phyloP scores from a whole-genome alignment of 2,797 vertebrate species.

The Helostoma temminkii region DNA sequence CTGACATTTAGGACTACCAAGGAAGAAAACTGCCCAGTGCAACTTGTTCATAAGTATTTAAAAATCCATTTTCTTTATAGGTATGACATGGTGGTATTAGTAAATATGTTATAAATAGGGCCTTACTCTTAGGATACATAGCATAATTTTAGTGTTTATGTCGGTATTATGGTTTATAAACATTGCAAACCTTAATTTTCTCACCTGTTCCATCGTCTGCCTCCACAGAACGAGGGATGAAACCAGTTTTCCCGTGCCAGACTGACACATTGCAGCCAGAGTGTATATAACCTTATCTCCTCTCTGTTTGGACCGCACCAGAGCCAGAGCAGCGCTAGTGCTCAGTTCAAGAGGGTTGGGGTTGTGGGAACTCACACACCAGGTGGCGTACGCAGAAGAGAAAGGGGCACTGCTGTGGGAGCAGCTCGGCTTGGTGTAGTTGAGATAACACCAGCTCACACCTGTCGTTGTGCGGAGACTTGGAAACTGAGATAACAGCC shows the following conservation, averaged over 20 bases:
- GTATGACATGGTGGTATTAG: background rate
- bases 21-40: conserved; percentile 7
- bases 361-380: conserved; percentile 94
- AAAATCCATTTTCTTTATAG: background rate
- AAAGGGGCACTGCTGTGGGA: conserved; percentile 87
- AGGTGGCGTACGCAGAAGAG: conserved; percentile 94
- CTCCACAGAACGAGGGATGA: conserved; percentile 93
- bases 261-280: conserved; percentile 92
- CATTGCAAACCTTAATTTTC: too few relatives aligned
- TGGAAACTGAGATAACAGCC: conserved; percentile 92
- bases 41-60: conserved; percentile 6
- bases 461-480: conserved; percentile 96
- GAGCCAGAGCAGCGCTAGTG: conserved; percentile 92
- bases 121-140: background rate
- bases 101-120: conserved; percentile 10
- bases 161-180: background rate
- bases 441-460: conserved; percentile 99
- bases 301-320: conserved; percentile 94
- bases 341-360: conserved; percentile 94
- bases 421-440: conserved; percentile 95
- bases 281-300: conserved; percentile 91
- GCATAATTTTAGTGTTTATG: too few relatives aligned
- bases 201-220: conserved; percentile 92
- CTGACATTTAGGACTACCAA: background rate
- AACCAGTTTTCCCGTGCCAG: conserved; percentile 92